These are phyloP conservation scores for Trachelus tabidus DNA, from an alignment of 2,888 invertebrate genomes.

Conservation along the genomic window DNA sequence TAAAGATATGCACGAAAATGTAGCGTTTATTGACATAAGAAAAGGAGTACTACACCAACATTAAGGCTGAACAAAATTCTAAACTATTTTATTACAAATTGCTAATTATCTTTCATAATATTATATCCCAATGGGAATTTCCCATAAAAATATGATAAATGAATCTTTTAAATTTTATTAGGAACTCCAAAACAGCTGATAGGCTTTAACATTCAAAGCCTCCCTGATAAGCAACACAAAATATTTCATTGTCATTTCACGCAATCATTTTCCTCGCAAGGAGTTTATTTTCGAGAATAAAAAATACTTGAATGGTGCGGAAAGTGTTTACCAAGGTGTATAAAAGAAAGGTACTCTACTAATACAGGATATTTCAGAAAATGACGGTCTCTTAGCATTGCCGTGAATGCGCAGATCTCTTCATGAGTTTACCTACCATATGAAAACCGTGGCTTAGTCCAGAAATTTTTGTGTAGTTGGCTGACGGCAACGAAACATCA, in stretches of 20 bases:
- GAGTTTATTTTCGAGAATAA: too few species aligned
- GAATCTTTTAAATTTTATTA: too few species aligned
- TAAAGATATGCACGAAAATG: neutral
- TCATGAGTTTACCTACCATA: neutral
- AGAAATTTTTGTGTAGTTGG: slow-evolving; percentile 43
- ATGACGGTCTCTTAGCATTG: neutral
- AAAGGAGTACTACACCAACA: neutral
- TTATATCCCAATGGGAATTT: neutral
- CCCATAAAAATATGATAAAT: neutral
- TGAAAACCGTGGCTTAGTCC: neutral
- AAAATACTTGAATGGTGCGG: too few species aligned
- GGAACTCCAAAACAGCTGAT: too few species aligned
- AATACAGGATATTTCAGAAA: neutral
- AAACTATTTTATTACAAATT: neutral
- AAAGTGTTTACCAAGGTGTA: too few species aligned
- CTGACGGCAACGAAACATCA: slow-evolving; percentile 56
- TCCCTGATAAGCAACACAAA: too few species aligned
- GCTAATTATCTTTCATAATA: neutral
- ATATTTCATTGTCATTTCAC: too few species aligned
- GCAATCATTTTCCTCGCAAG: too few species aligned
- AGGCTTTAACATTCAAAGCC: too few species aligned
- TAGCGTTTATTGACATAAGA: neutral
- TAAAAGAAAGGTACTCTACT: too few species aligned
- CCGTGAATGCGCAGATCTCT: neutral
- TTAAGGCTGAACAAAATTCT: neutral